Conservation (phyloP, 2,888 invertebrate genomes). For the Eulithis testata region DNA sequence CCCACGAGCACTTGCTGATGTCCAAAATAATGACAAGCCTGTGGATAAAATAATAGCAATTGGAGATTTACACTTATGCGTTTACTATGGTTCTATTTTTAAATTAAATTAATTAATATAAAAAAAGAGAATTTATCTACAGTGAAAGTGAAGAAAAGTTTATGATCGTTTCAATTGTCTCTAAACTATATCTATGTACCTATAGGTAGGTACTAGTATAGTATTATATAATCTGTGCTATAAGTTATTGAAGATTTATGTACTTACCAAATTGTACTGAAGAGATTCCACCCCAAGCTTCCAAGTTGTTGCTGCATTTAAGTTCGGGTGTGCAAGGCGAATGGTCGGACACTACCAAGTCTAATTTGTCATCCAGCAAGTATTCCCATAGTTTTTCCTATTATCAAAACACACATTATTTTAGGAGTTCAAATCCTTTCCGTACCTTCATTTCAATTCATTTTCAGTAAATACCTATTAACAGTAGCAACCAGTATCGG, state of each 20-base stretch:
- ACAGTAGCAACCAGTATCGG: too few species aligned
- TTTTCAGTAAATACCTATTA: too few species aligned
- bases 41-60: constrained; percentile 30
- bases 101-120: too few species aligned
- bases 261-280: constrained; percentile 87
- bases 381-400: constrained; percentile 87
- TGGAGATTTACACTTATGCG: background rate
- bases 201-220: too few species aligned
- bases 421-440: too few species aligned
- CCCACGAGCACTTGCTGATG: constrained; percentile 82
- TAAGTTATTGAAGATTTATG: background rate
- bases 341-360: constrained; percentile 88
- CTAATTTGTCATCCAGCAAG: constrained; percentile 82
- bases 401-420: background rate
- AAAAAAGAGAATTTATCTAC: too few species aligned
- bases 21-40: constrained; percentile 89
- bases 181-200: too few species aligned
- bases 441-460: too few species aligned
- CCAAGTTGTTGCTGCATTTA: constrained; percentile 86
- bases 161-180: too few species aligned
- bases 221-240: too few species aligned
- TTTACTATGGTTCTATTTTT: background rate
- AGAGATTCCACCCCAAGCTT: constrained; percentile 90
- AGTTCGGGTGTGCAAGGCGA: constrained; percentile 88
- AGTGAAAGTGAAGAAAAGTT: too few species aligned